These are phyloP conservation scores for Microctenopoma lineatum DNA, from an alignment of 2,797 vertebrate species.

Conservation along the genomic window DNA sequence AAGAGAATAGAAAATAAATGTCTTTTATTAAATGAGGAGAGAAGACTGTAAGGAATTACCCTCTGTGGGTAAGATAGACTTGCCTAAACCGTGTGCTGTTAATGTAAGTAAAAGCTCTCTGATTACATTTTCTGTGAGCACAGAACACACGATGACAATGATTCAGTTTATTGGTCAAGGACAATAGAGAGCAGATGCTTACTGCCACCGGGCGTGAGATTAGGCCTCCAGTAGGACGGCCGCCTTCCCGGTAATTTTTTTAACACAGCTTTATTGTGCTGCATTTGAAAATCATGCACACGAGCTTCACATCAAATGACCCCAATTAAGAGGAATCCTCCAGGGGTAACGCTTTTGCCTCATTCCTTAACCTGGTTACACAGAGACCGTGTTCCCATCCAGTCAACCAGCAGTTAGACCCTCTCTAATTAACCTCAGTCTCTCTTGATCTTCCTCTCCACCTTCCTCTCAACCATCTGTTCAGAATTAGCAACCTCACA, in stretches of 20 bases:
- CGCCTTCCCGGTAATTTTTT: slow-evolving; percentile 10
- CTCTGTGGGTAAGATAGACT: not conserved
- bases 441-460: slow-evolving; percentile 56
- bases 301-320: slow-evolving; percentile 85
- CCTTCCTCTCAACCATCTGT: slow-evolving; percentile 77
- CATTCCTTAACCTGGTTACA: slow-evolving; percentile 88
- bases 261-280: slow-evolving; percentile 21
- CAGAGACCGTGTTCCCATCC: slow-evolving; percentile 85
- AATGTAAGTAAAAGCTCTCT: not conserved
- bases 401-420: slow-evolving; percentile 86
- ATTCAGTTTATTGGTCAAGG: slow-evolving; percentile 46
- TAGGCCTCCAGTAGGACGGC: slow-evolving; percentile 19
- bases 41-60: slow-evolving; percentile 26
- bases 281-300: slow-evolving; percentile 70
- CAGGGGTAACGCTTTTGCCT: slow-evolving; percentile 85
- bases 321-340: slow-evolving; percentile 89
- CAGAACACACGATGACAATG: slow-evolving; percentile 1
- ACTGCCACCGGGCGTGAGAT: slow-evolving; percentile 46
- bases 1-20: slow-evolving; percentile 21
- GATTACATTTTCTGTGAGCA: not conserved
- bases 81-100: slow-evolving; percentile 19
- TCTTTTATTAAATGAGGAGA: slow-evolving; percentile 46
- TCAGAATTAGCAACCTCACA: slow-evolving; percentile 64
- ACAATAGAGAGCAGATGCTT: slow-evolving; percentile 53
- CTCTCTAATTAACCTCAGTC: slow-evolving; percentile 81